Evolutionary conservation across 2,113 vertebrate genomes (phyloP), one percentile per base, ranked within the genome.

Genomic region (Ibidorhyncha struthersii): DNA sequence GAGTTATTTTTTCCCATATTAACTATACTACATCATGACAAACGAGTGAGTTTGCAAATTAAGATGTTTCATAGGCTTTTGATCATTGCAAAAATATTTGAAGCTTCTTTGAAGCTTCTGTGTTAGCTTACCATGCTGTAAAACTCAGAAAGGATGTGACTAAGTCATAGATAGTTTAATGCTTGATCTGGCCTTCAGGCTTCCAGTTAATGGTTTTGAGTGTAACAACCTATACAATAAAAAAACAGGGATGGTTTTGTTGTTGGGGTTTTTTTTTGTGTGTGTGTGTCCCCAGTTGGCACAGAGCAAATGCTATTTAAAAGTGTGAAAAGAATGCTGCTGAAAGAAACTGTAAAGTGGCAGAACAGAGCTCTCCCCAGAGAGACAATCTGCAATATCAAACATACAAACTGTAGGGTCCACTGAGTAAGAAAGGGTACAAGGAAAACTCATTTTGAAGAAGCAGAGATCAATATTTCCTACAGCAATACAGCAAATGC

Each of bases 391-490:
- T 94, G 72, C 73, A 94, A 74, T 82, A 95, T 70, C 95, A 89
- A 95, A 59, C 73, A 63, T 41, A 93, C 53, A 78, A 89, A 94
- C 50, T 63, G 43, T 56, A 82, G 72, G 67, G 84, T 92, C 69
- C 69, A 23, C 58, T 56, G 84, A 93, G 83, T 86, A 91, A 89
- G 63, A 81, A 88, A 93, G 49, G 14, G 34, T 89, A 95, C 86
- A 93, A 91, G 93, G 55, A 97, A 95, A 97, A 92, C 40, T 91
- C 82, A 96, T 97, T 97, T 95, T 93, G 73, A 77, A 89, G 86
- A 47, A 79, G 30, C 45, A 73, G 66, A 80, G 82, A 96, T 97
- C 96, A 86, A 95, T 97, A 97, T 87, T 93, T 95, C 53, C 49
- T 72, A 36, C 80, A 86, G 67, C 47, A 96, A 83, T 72, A 41